Percentiles rank a stretch among this genome's conserved stretches.
These are phyloP conservation scores for Rhizomys pruinosus DNA, from an alignment of 2,113 vertebrate species.

Conservation along the genomic window DNA sequence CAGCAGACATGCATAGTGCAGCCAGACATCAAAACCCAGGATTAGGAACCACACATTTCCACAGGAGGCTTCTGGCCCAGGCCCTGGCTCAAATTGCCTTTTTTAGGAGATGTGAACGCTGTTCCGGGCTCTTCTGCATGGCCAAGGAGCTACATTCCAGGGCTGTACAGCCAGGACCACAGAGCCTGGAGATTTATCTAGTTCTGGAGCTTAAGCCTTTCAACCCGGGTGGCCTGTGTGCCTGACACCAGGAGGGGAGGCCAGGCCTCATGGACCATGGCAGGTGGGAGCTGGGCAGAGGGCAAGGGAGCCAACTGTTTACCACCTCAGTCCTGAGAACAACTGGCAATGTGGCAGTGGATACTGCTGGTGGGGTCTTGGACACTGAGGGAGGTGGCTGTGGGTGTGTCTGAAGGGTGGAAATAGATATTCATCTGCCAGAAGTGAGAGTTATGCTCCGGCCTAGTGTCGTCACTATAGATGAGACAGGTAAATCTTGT, in stretches of 20 bases:
- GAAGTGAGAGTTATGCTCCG: neutral
- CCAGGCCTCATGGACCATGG: neutral
- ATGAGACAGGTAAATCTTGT: neutral
- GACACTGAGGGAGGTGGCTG: too few relatives aligned
- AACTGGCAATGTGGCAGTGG: neutral
- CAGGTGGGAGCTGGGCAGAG: neutral
- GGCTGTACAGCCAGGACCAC: neutral
- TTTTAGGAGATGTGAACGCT: neutral
- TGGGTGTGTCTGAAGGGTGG: neutral
- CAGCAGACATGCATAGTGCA: fast-evolving
- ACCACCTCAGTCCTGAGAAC: neutral
- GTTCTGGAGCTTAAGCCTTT: neutral
- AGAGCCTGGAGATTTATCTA: neutral
- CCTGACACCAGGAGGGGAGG: neutral
- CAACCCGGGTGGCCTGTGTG: fast-evolving
- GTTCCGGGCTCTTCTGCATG: neutral
- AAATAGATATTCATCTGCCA: neutral
- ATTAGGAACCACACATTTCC: fast-evolving
- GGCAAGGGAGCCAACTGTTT: neutral
- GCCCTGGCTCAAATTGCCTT: neutral
- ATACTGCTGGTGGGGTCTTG: neutral
- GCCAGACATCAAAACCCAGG: neutral
- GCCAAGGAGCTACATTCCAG: neutral
- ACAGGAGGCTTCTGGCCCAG: neutral
- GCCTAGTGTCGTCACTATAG: neutral